Conservation (phyloP, 2,113 vertebrate species). For the Daboia siamensis region DNA sequence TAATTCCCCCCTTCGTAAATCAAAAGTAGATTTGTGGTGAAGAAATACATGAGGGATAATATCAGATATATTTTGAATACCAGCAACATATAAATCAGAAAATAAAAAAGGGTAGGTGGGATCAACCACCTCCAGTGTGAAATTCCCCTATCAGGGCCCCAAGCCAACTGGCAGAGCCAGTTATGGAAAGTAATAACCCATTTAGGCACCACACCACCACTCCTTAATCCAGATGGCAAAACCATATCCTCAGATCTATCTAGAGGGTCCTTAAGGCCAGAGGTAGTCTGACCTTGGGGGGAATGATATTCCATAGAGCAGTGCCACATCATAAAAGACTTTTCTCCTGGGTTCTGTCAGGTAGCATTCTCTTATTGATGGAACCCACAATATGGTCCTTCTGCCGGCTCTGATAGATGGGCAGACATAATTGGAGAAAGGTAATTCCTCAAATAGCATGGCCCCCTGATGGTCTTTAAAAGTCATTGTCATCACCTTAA, state of each 20-base stretch:
- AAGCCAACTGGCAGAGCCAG: neutral
- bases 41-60: neutral
- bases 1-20: neutral
- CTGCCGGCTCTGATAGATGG: neutral
- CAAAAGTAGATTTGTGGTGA: neutral
- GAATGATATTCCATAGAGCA: neutral
- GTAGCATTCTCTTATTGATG: neutral
- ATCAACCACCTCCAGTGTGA: neutral
- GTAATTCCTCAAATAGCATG: neutral
- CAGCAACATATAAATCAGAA: neutral
- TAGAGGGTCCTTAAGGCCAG: neutral
- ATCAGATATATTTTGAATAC: neutral
- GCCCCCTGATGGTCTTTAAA: neutral
- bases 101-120: neutral
- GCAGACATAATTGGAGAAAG: neutral
- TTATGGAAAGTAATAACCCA: neutral
- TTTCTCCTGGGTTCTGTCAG: neutral
- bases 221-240: neutral
- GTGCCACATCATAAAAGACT: neutral
- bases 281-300: neutral
- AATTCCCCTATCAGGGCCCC: neutral
- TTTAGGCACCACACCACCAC: neutral
- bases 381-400: neutral
- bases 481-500: neutral
- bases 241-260: neutral